Evolutionary conservation across 2,888 invertebrate species (phyloP).

Genomic region (Chrysolina oricalcia): DNA sequence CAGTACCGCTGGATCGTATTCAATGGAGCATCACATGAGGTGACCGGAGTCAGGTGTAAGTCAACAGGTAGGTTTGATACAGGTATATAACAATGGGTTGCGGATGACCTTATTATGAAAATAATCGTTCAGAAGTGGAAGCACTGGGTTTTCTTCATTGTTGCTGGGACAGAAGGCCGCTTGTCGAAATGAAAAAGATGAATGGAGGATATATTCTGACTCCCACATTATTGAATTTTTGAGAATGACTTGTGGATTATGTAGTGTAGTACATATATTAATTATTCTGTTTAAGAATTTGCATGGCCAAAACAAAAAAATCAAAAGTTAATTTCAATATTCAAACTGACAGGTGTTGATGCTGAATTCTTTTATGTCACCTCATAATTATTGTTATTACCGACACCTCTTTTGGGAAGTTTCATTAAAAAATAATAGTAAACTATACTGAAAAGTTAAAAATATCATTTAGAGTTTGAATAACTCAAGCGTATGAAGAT

Average conservation of each 20-base stretch:
- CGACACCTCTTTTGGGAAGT: no score
- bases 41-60: slow-evolving; percentile 21
- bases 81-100: slow-evolving; percentile 32
- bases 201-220: neutral
- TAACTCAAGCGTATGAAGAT: no score
- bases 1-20: neutral
- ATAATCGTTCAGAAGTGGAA: slow-evolving; percentile 36
- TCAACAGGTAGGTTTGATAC: slow-evolving; percentile 32
- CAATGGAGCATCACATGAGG: neutral
- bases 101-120: slow-evolving; percentile 31
- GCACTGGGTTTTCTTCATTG: slow-evolving; percentile 30
- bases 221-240: neutral
- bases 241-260: neutral
- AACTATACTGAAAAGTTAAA: no score
- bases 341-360: no score
- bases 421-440: no score
- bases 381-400: no score
- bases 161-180: neutral
- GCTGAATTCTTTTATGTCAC: no score
- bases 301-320: no score
- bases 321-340: no score
- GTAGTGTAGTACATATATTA: neutral
- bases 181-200: neutral
- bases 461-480: no score
- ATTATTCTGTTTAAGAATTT: no score